Evolutionary conservation across 2,113 vertebrate genomes (phyloP), one percentile per base, ranked within the genome.

Genomic region (Microcebus jonahi): DNA sequence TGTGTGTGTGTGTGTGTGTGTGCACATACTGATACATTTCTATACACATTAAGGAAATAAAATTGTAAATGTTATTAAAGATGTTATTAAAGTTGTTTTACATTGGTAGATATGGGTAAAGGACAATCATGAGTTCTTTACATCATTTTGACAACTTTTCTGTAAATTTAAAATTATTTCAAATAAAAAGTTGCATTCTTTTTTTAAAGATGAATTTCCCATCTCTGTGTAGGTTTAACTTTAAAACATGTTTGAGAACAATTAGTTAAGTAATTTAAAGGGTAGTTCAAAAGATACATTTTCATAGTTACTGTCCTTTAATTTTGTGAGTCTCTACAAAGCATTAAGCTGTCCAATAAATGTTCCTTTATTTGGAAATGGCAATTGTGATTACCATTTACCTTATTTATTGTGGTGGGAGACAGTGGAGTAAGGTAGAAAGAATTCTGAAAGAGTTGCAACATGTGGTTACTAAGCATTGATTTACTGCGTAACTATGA

Each of bases 181-280:
- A 59, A 90, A 91, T 11, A 90, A 76, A 95, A 77, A 68, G 21
- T 48, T 75, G 15, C 57, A 4, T 36, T 53, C 50, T 53, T 36
- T 92, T 92, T 82, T 68, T 9, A 50, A 81, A 86, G 15, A 57
- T 84, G 29, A 15, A 84, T 55, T 88, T 89, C 10, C 15, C 20
- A 87, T 9, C 21, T 84, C 5, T 84, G 45, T 4, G 5, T 73
- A 83, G 12, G 70, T 84, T 91, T 83, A 87, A 87, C 42, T 89
- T 94, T 89, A 84, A 96, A 95, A 89, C 27, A 68, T 71, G 4
- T 79, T 93, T 97, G 63, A 70, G 27, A 90, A 61, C 13, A 92
- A 71, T 71, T 65, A 90, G 5, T 75, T 83, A 90, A 79, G 17
- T 75, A 88, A 79, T 76, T 87, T 79, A 93, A 96, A 84, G 14